Percentiles rank a stretch among this genome's conserved stretches.
Evolutionary conservation across 2,113 vertebrate species (phyloP).

Genomic region (Tupaia tana): DNA sequence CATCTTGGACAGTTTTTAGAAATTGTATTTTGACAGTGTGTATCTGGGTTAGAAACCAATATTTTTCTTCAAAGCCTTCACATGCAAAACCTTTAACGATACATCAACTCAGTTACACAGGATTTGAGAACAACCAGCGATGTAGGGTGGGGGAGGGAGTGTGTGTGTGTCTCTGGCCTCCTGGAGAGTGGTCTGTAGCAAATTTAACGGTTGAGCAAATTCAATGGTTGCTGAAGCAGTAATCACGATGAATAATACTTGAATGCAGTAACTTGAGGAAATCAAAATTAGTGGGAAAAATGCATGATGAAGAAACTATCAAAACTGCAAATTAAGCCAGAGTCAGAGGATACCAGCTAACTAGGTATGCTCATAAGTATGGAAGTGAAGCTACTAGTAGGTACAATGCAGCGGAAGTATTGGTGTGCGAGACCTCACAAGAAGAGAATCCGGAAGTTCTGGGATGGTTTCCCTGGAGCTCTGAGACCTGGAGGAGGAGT

Average conservation of each 20-base stretch:
- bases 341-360: not conserved
- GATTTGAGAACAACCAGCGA: not conserved
- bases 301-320: not conserved
- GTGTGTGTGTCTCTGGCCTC: not conserved
- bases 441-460: not conserved
- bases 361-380: not conserved
- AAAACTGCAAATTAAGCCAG: not conserved
- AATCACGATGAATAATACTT: not conserved
- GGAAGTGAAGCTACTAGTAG: not conserved
- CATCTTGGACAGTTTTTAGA: not conserved
- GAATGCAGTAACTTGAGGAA: not conserved
- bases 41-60: not conserved
- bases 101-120: not conserved
- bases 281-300: slow-evolving; percentile 3
- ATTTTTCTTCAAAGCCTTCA: not conserved
- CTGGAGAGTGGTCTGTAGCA: not conserved
- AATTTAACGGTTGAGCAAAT: not conserved
- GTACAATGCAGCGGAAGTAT: not conserved
- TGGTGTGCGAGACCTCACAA: not conserved
- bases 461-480: not conserved
- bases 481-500: not conserved
- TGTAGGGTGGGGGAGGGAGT: no score
- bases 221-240: not conserved
- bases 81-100: not conserved
- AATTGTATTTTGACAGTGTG: not conserved